phyloP scores from a whole-genome alignment of 2,113 vertebrate genomes.

The Illadopsis cleaveri region DNA sequence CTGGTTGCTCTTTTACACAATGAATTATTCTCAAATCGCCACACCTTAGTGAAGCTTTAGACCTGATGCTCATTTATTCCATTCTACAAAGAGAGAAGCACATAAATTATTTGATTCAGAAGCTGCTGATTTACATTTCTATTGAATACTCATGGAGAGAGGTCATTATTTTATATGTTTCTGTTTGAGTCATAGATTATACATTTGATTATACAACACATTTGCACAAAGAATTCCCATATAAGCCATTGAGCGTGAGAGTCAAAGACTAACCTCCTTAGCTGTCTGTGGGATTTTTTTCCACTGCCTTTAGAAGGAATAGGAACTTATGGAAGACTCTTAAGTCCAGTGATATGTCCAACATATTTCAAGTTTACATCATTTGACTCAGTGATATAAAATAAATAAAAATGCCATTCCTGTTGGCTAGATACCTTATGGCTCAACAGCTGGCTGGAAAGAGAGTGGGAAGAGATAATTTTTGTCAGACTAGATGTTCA shows the following conservation, averaged over 20 bases:
- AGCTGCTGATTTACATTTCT: not conserved
- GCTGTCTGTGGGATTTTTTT: not conserved
- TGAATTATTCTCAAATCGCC: conserved; percentile 22
- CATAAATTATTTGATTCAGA: not conserved
- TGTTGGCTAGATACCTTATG: not conserved
- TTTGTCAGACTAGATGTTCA: not conserved
- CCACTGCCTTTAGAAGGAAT: not conserved
- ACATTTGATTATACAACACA: not conserved
- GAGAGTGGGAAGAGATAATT: not conserved
- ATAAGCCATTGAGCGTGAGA: not conserved
- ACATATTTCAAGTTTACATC: not conserved
- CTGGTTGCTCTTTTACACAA: not conserved
- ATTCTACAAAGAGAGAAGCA: not conserved
- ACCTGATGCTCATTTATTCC: not conserved
- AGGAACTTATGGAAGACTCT: not conserved
- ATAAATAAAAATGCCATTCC: not conserved
- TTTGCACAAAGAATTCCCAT: not conserved
- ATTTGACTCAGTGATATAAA: not conserved
- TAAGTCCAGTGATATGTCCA: not conserved
- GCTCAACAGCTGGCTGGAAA: not conserved
- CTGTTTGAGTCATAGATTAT: not conserved
- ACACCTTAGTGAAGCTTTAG: not conserved
- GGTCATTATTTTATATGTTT: not conserved
- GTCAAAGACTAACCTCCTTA: not conserved
- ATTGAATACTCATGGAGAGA: not conserved